Base-by-base conservation (phyloP, 2,113 vertebrate species). In the Lipophrys pholis region DNA sequence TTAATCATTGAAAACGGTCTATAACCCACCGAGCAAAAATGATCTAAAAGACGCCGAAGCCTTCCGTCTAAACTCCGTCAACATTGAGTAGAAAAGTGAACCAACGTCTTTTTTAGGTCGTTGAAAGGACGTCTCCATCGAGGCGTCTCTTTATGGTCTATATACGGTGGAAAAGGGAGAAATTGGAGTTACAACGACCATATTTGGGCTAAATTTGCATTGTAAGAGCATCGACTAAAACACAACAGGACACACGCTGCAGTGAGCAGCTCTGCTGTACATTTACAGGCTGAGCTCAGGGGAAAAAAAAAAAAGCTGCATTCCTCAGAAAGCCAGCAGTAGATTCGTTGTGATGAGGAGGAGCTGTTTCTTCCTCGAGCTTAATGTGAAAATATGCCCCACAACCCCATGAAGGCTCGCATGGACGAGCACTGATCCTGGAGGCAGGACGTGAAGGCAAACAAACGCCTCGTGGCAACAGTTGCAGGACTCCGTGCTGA, bases 341-440 rank as follows among this genome's bases (percentile, higher is more conserved):
- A 55, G 71, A 91, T 90, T n/a, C 2, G 55, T 82, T 82, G 69
- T 89, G 90, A 91, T 82, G 79, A 90, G 72, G 82, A 91, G 81
- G 91, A 91, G 85, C 81, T 87, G 81, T 78, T 91, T 43, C 60
- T 81, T 77, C 87, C 83, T 86, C 11, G 58, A 86, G 87, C 81
- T 59, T 83, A 82, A 91, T 91, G 85, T 40, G 67, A 82, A 85
- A 89, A 88, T 70, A 80, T 81, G 84, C 81, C 87, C 74, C 78
- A 36, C 64, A 73, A 84, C 73, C 78, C 16, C 43, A 38, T 51
- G 70, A 80, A 60, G 42, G 68, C 53, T 43, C 58, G 78, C 58
- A 45, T 62, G 75, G 76, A 67, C 52, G 60, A 49, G 53, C 11
- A 30, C 67, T 38, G 8, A 53, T 89, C 43, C 52, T 52, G 8